A percentile compares a stretch with the other conserved stretches of the same genome.
Conservation (phyloP, 2,113 vertebrate species). For the Chionis minor region DNA sequence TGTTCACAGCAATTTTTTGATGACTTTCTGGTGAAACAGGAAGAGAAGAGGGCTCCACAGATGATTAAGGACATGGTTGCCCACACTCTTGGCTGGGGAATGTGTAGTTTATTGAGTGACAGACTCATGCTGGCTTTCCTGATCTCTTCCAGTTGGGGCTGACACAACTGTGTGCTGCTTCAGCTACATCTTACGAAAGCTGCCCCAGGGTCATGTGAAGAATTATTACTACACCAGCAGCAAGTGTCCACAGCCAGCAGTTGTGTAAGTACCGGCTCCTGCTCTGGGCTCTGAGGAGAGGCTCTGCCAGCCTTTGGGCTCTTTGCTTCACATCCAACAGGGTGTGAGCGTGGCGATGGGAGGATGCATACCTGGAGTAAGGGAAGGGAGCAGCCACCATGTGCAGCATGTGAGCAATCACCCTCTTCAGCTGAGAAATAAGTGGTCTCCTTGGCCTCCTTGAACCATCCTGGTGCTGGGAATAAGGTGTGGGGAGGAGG, state of each 20-base stretch:
- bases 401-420: not conserved
- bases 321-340: rapidly evolving
- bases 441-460: not conserved
- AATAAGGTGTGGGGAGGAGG: not conserved
- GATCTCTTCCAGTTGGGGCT: constrained; percentile 35
- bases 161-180: constrained; percentile 44
- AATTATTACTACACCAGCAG: constrained; percentile 62
- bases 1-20: not conserved
- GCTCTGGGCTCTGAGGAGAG: not conserved
- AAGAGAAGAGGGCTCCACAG: not conserved
- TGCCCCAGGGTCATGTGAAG: constrained; percentile 35
- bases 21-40: not conserved
- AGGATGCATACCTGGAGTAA: not conserved
- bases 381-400: not conserved
- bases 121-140: not conserved
- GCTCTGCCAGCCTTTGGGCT: not conserved
- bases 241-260: constrained; percentile 45
- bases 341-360: not conserved
- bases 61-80: not conserved
- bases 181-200: not conserved
- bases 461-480: not conserved
- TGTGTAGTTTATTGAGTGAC: not conserved
- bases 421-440: not conserved
- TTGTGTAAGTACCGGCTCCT: constrained; percentile 26
- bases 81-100: not conserved